phyloP scores from a whole-genome alignment of 2,113 vertebrate species.

The Thunnus thynnus region DNA sequence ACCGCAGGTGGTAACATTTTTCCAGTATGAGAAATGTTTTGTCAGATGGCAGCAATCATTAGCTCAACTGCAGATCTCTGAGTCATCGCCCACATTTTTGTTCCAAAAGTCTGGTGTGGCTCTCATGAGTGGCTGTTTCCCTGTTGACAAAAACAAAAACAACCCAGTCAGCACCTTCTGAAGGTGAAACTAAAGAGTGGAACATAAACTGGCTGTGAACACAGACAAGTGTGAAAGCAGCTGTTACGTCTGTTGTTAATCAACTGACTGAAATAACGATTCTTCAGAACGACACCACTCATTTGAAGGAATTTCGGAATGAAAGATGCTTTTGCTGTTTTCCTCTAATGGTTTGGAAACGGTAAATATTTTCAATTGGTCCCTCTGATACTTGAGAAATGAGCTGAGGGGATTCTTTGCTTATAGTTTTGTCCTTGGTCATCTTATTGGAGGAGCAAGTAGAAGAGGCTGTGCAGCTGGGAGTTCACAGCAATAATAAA shows the following conservation, averaged over 20 bases:
- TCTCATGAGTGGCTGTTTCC: background rate
- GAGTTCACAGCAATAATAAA: no score
- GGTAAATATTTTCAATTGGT: no score
- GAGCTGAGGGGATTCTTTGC: background rate
- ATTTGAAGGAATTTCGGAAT: background rate
- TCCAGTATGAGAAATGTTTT: background rate
- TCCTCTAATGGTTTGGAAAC: no score
- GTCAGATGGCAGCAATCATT: conserved; percentile 28
- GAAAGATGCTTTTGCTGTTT: background rate
- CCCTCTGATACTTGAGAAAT: background rate
- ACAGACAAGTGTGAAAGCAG: background rate
- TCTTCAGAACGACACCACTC: background rate
- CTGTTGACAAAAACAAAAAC: background rate
- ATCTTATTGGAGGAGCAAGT: no score
- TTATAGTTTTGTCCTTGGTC: background rate
- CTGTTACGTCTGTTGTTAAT: no score
- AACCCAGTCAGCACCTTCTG: background rate
- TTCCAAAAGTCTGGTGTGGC: background rate
- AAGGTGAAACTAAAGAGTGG: background rate
- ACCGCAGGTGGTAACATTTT: background rate
- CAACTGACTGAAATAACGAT: background rate
- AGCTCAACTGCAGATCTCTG: background rate
- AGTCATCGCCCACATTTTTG: background rate
- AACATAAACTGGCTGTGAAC: background rate
- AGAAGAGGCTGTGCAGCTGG: no score